Conservation (phyloP, 2,888 invertebrate genomes). For the Drosophila engyochracea region DNA sequence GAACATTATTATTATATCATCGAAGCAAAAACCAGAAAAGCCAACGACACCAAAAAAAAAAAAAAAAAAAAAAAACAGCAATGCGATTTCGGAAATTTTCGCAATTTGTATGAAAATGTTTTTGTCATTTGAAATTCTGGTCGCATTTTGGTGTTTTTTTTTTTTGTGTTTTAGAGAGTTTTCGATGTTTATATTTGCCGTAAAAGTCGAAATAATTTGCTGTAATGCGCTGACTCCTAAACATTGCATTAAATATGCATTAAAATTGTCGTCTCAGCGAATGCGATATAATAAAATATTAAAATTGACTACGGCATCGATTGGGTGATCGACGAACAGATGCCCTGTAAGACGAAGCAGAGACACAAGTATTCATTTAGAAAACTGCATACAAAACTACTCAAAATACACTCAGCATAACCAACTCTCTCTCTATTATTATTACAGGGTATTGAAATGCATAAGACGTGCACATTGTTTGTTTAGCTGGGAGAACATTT, state of each 20-base stretch:
- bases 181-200: slow-evolving; percentile 74
- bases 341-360: neutral
- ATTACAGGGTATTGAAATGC: slow-evolving; percentile 20
- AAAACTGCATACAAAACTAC: neutral
- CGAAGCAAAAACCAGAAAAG: slow-evolving; percentile 26
- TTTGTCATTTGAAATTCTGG: slow-evolving; percentile 73
- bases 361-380: neutral
- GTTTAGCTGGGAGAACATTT: slow-evolving; percentile 6
- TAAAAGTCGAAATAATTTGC: slow-evolving; percentile 67
- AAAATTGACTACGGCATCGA: slow-evolving; percentile 40
- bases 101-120: slow-evolving; percentile 75
- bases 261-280: slow-evolving; percentile 54
- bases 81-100: slow-evolving; percentile 39
- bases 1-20: slow-evolving; percentile 58
- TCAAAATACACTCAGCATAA: neutral
- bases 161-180: slow-evolving; percentile 13
- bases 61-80: slow-evolving; percentile 50
- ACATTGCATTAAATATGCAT: slow-evolving; percentile 79
- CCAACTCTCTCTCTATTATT: neutral
- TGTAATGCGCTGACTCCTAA: slow-evolving; percentile 62
- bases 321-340: neutral
- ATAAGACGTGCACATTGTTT: slow-evolving; percentile 46
- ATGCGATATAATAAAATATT: slow-evolving; percentile 63
- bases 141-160: slow-evolving; percentile 57
- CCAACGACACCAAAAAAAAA: slow-evolving; percentile 29